Percentiles rank a stretch among this genome's conserved stretches.
phyloP scores from a whole-genome alignment of 2,888 invertebrate genomes.

The Cephonodes hylas region DNA sequence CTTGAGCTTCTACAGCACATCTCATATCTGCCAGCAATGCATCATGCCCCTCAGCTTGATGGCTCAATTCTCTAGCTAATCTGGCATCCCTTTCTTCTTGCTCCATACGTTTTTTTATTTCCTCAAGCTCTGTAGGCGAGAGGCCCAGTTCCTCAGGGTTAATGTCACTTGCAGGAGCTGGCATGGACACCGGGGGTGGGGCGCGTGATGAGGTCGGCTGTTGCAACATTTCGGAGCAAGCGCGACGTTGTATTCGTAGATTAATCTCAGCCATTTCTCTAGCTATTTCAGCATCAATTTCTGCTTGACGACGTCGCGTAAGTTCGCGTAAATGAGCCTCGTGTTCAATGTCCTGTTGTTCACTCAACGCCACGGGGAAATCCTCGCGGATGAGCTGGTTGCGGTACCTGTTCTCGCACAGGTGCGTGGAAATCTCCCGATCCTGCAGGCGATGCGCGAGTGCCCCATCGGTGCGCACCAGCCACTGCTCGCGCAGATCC shows the following conservation, averaged over 20 bases:
- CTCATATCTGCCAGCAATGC: constrained; percentile 69
- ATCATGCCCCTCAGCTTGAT: constrained; percentile 62
- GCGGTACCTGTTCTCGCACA: constrained; percentile 71
- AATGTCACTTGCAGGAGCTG: constrained; percentile 35
- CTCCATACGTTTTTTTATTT: constrained; percentile 63
- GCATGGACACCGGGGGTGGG: constrained; percentile 35
- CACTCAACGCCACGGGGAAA: constrained; percentile 70
- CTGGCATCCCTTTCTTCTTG: constrained; percentile 72
- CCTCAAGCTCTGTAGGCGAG: constrained; percentile 63
- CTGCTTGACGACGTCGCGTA: constrained; percentile 65
- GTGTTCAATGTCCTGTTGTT: constrained; percentile 68
- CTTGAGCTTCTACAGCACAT: constrained; percentile 75
- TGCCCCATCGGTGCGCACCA: constrained; percentile 72
- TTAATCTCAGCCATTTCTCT: constrained; percentile 75
- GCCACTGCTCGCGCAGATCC: constrained; percentile 74
- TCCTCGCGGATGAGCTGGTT: constrained; percentile 77
- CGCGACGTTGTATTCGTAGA: constrained; percentile 62
- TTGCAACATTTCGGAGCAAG: constrained; percentile 48
- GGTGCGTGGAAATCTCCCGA: constrained; percentile 73
- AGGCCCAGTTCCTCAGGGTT: constrained; percentile 67
- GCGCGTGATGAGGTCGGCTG: constrained; percentile 65
- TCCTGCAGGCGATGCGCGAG: constrained; percentile 74
- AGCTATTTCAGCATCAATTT: constrained; percentile 74
- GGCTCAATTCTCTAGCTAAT: constrained; percentile 64
- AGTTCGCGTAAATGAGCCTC: constrained; percentile 60